Conservation (phyloP, 2,888 invertebrate species). For the Drosophila mercatorum region DNA sequence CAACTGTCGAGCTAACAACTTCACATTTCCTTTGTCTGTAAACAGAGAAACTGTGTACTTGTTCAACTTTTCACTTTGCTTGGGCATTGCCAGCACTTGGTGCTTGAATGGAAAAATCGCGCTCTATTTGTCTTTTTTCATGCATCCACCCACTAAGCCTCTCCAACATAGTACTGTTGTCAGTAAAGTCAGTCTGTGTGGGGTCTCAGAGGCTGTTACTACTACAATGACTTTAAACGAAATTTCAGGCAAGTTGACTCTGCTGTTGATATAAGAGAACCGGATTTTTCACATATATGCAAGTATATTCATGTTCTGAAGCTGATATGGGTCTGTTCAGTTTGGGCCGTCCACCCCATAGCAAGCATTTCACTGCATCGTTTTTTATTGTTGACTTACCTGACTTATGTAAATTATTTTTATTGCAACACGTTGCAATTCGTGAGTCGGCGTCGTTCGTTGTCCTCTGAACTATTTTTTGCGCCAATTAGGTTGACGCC, state of each 20-base stretch:
- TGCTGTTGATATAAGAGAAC: conserved; percentile 6
- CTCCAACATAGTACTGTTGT: neutral
- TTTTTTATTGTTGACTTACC: conserved; percentile 52
- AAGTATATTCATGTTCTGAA: neutral
- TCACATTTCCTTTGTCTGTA: conserved; percentile 72
- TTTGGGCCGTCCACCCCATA: conserved; percentile 24
- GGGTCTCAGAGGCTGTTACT: neutral
- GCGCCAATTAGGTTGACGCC: conserved; percentile 78
- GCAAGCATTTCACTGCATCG: conserved; percentile 64
- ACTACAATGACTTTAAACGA: neutral
- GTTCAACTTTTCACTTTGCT: conserved; percentile 2
- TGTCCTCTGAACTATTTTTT: conserved; percentile 45
- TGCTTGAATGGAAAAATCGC: conserved; percentile 63
- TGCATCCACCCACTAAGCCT: conserved; percentile 46
- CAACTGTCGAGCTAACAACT: conserved; percentile 73
- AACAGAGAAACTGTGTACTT: conserved; percentile 60
- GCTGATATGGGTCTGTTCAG: conserved; percentile 26
- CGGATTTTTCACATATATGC: neutral
- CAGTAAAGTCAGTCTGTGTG: neutral
- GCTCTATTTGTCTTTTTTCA: conserved; percentile 65
- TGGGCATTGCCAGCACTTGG: conserved; percentile 2
- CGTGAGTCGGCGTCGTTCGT: conserved; percentile 31
- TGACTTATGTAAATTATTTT: conserved; percentile 76
- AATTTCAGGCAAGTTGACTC: conserved; percentile 43
- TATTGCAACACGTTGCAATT: conserved; percentile 80